Evolutionary conservation across 2,888 invertebrate species (phyloP).

Genomic region (Nysson spinosus): DNA sequence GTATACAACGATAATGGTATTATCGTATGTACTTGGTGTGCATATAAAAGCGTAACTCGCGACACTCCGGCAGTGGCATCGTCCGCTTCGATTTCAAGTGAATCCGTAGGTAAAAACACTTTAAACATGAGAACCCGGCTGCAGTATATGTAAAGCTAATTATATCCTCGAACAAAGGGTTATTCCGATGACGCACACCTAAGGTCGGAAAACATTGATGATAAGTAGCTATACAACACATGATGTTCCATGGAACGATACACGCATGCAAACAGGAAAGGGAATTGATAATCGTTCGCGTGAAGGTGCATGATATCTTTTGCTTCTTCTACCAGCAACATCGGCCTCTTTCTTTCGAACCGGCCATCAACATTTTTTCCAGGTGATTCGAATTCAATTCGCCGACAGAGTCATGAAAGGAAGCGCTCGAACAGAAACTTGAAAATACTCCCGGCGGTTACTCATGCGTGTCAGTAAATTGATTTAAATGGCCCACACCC

Average conservation of each 20-base stretch:
- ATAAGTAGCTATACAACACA: conserved; percentile 48
- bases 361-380: too few species aligned
- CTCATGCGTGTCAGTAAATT: conserved; percentile 56
- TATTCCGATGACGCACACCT: conserved; percentile 52
- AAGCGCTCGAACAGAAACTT: conserved; percentile 31
- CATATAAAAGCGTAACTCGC: not conserved
- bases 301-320: too few species aligned
- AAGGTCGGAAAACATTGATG: conserved; percentile 55
- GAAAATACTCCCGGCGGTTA: conserved; percentile 33
- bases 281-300: too few species aligned
- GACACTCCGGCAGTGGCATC: conserved; percentile 10
- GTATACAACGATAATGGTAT: too few species aligned
- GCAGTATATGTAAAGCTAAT: conserved; percentile 49
- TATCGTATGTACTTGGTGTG: too few species aligned
- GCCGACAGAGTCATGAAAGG: too few species aligned
- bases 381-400: conserved; percentile 15
- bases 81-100: conserved; percentile 45
- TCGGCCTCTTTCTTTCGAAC: too few species aligned
- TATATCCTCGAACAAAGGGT: conserved; percentile 56
- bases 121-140: conserved; percentile 24
- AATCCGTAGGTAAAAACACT: conserved; percentile 44
- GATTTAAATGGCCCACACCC: conserved; percentile 58
- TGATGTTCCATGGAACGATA: conserved; percentile 10
- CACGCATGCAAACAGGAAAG: not conserved
- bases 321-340: too few species aligned